Evolutionary conservation across 2,113 vertebrate genomes (phyloP).

Genomic region (Oncorhynchus tshawytscha): DNA sequence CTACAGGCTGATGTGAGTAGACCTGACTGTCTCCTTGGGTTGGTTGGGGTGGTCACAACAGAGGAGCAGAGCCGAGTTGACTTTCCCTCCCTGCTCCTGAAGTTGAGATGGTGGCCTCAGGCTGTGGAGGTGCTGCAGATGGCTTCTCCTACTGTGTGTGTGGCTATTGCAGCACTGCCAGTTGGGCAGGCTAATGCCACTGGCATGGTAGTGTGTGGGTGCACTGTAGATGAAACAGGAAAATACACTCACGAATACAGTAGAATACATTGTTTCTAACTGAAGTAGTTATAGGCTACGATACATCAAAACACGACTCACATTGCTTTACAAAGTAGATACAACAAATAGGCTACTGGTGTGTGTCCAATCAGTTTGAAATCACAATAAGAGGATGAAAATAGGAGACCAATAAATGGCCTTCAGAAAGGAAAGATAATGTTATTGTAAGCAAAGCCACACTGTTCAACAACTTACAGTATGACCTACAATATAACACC

Average conservation of each 20-base stretch:
- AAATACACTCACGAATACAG: conserved; percentile 32
- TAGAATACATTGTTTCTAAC: background rate
- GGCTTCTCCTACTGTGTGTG: conserved; percentile 41
- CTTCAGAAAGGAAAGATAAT: too few species aligned
- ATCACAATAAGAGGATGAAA: too few species aligned
- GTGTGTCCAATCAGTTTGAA: too few species aligned
- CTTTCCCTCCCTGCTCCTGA: conserved; percentile 35
- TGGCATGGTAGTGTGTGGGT: conserved; percentile 34
- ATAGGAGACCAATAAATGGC: too few species aligned
- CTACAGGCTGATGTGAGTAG: conserved; percentile 56
- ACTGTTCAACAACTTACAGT: too few species aligned
- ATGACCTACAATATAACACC: too few species aligned
- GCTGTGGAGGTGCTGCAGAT: conserved; percentile 60
- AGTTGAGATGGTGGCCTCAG: conserved; percentile 49
- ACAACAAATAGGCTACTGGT: too few species aligned
- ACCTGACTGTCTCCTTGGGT: conserved; percentile 48
- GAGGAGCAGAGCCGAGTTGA: background rate
- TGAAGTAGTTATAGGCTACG: conserved; percentile 41
- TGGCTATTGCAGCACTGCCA: conserved; percentile 33
- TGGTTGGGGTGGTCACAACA: conserved; percentile 44
- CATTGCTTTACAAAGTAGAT: too few species aligned
- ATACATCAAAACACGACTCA: too few species aligned
- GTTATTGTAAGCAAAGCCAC: too few species aligned
- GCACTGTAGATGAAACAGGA: conserved; percentile 35
- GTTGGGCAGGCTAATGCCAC: conserved; percentile 54